Conservation (phyloP, 2,797 vertebrate species). For the Cyclura pinguis region DNA sequence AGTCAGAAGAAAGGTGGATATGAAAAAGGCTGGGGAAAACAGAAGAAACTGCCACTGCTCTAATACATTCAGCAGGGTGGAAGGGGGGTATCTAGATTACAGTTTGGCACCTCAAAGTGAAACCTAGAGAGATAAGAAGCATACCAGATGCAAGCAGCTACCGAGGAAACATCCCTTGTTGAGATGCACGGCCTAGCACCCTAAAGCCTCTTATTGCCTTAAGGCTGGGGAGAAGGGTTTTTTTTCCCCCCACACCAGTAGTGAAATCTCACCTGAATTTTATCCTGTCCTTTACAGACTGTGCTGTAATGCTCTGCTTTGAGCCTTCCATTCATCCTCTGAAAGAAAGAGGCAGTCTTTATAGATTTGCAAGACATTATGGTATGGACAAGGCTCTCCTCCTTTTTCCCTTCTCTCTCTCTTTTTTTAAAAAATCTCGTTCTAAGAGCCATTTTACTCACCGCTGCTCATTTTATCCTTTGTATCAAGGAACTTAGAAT, state of each 20-base stretch:
- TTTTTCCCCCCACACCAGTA: fast-evolving
- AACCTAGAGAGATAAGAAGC: not conserved
- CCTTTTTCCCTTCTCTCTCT: not conserved
- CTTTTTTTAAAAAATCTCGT: not conserved
- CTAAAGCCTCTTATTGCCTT: not conserved
- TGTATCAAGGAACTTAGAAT: slow-evolving; percentile 12
- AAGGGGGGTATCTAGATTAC: too few species aligned
- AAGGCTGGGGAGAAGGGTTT: not conserved
- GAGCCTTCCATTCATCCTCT: not conserved
- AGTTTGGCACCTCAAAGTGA: not conserved
- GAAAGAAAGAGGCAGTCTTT: not conserved
- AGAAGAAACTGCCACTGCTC: not conserved
- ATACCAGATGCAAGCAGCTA: not conserved
- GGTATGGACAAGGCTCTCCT: not conserved
- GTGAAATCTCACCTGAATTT: not conserved
- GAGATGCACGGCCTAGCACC: not conserved
- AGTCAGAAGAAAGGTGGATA: not conserved
- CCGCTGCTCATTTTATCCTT: not conserved
- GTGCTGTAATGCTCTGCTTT: not conserved
- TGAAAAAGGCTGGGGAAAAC: not conserved
- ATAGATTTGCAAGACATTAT: slow-evolving; percentile 2
- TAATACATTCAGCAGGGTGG: too few species aligned
- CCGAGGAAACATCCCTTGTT: not conserved
- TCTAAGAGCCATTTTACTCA: not conserved
- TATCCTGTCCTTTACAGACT: not conserved